A percentile compares a stretch with the other conserved stretches of the same genome.
These are phyloP conservation scores for Stenchaetothrips biformis DNA, from an alignment of 2,888 invertebrate species.

Conservation along the genomic window DNA sequence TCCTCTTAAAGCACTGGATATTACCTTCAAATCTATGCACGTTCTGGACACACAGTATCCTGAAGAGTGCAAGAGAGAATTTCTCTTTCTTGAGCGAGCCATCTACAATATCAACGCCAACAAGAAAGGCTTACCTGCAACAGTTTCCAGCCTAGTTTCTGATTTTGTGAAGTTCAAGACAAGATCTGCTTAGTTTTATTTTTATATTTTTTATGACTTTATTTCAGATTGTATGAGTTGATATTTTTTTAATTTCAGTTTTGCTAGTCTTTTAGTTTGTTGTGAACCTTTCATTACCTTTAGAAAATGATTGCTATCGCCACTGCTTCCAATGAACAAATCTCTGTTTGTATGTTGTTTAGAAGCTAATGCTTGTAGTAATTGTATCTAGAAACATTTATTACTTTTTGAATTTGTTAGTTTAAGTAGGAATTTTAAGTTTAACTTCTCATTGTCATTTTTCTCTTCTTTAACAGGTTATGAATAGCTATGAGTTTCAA, in stretches of 20 bases:
- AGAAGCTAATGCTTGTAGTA: neutral
- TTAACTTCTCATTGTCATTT: neutral
- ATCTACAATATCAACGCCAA: neutral
- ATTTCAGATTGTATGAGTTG: neutral
- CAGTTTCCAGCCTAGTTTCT: neutral
- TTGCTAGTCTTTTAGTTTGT: conserved; percentile 6
- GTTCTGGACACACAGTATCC: conserved; percentile 4
- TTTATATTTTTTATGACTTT: neutral
- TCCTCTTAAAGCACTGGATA: conserved; percentile 13
- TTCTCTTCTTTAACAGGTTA: neutral
- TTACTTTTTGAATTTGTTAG: neutral
- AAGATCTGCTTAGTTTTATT: neutral
- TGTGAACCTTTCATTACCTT: neutral
- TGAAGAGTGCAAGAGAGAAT: conserved; percentile 10
- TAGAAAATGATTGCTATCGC: neutral
- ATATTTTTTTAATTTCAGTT: neutral
- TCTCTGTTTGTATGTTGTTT: neutral
- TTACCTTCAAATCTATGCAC: neutral
- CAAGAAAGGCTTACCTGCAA: neutral
- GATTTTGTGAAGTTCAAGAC: neutral
- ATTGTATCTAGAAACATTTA: neutral
- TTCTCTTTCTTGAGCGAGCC: conserved; percentile 10
- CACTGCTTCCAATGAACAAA: neutral
- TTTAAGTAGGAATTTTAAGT: neutral
- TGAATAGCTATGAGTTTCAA: neutral